Percentiles rank a stretch among this genome's conserved stretches.
Conservation (phyloP, 2,888 invertebrate species). For the Meteorus cinctellus region DNA sequence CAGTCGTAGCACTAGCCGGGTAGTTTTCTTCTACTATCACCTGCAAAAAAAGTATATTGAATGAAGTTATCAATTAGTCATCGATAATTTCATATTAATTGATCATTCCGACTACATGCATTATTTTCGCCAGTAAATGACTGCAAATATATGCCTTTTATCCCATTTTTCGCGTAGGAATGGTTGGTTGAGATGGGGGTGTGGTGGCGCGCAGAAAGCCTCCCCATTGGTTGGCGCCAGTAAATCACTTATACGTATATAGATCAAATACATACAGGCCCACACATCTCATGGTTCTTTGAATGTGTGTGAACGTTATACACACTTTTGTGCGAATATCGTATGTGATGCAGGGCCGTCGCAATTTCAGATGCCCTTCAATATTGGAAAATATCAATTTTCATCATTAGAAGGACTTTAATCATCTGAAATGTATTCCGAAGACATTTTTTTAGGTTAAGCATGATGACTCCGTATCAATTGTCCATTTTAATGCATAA, state of each 20-base stretch:
- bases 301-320: constrained; percentile 50
- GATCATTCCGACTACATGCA: background rate
- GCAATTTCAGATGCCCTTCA: constrained; percentile 35
- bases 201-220: constrained; percentile 54
- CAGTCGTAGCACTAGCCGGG: constrained; percentile 22
- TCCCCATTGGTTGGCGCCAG: constrained; percentile 59
- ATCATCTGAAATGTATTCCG: background rate
- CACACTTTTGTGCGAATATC: constrained; percentile 55
- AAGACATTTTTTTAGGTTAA: background rate
- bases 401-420: background rate
- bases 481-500: background rate
- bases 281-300: constrained; percentile 39
- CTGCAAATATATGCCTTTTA: background rate
- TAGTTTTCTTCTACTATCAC: background rate
- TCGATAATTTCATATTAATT: background rate
- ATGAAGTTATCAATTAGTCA: background rate
- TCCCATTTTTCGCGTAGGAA: constrained; percentile 56
- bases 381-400: background rate
- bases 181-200: constrained; percentile 54
- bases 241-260: constrained; percentile 55
- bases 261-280: constrained; percentile 46
- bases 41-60: constrained; percentile 3
- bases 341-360: constrained; percentile 57
- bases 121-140: background rate
- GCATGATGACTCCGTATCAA: background rate